phyloP scores from a whole-genome alignment of 2,888 invertebrate genomes.

The Drosophila percnosoma region DNA sequence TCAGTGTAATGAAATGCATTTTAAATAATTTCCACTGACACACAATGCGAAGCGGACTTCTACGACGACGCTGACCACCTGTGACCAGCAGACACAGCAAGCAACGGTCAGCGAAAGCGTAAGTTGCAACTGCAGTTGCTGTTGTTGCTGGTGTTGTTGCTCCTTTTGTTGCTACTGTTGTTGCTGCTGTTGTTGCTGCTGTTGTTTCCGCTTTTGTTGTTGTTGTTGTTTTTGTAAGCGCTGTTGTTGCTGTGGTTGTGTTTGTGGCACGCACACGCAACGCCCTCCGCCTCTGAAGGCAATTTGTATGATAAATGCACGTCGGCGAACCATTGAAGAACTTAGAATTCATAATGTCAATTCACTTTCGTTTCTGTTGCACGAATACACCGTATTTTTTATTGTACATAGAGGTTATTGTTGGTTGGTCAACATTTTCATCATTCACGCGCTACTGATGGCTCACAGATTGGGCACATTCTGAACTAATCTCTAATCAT shows the following conservation, averaged over 20 bases:
- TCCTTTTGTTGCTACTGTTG: not conserved
- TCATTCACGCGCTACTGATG: constrained; percentile 16
- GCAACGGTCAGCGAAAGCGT: constrained; percentile 70
- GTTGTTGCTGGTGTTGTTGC: not conserved
- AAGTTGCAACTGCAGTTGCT: constrained; percentile 51
- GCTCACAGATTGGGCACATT: constrained; percentile 9
- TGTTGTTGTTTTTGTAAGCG: constrained; percentile 7
- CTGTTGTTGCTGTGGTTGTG: not conserved
- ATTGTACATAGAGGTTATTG: not conserved
- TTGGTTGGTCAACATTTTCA: not conserved
- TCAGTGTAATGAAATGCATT: constrained; percentile 19
- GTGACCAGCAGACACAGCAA: constrained; percentile 56
- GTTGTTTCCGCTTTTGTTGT: constrained; percentile 10
- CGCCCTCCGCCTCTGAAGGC: constrained; percentile 32
- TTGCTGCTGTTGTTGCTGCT: constrained; percentile 7
- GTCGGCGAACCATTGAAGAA: constrained; percentile 17
- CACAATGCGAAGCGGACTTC: constrained; percentile 27
- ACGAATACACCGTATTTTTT: constrained; percentile 3
- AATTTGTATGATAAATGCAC: constrained; percentile 50
- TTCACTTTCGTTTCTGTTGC: constrained; percentile 58
- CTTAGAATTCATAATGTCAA: constrained; percentile 70
- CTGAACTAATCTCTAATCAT: constrained; percentile 25
- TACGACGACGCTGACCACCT: constrained; percentile 55
- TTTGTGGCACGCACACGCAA: constrained; percentile 43
- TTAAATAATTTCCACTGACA: constrained; percentile 21